Base-by-base conservation (phyloP, 2,888 invertebrate species). In the Trichogramma evanescens region DNA sequence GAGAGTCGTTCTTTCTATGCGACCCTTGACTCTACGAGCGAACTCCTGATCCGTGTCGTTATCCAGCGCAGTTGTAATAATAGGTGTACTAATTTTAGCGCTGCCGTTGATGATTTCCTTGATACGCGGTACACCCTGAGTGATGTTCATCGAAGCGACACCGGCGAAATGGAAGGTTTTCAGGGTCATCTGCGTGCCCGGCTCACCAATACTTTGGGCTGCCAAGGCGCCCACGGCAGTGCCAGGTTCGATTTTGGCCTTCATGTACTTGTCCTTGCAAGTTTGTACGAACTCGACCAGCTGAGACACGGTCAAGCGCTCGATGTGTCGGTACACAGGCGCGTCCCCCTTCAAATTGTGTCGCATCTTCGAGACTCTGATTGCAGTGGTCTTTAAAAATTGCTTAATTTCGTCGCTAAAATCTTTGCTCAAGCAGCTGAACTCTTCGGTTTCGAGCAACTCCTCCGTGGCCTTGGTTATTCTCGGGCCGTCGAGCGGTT, bases 161-260 rank as follows among this genome's bases (percentile, higher is more conserved):
- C 99, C 99, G 68, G 99, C 98, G 83, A 99, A 99, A 80, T 99
- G 99, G 80, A 99, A 99, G n/a, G 99, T 99, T 80, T 99, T 99
- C 56, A 99, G 79, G 0, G 99, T 99, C 99, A 99, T 99, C 78
- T 99, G 98, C 0, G 99, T 99, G 42, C 97, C 97, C 0, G 99
- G 99, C 78, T 99, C 99, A 41, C 99, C 99, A 64, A 99, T 98
- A 83, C 96, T 96, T 82, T 95, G 91, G 0, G 97, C 98, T 4
- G 96, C 95, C 42, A 99, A 83, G 2, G 98, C 99, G 1, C 99
- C 99, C 0, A 99, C 98, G 0, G 98, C 97, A 0, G 97, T 98
- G 6, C 95, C 95, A 4, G 96, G 95, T 75, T 96, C 95, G 67
- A 93, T 92, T 66, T 89, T 85, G 2, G 94, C 88, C 63, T 88